phyloP scores from a whole-genome alignment of 2,113 vertebrate species.

The Phyllostomus discolor region DNA sequence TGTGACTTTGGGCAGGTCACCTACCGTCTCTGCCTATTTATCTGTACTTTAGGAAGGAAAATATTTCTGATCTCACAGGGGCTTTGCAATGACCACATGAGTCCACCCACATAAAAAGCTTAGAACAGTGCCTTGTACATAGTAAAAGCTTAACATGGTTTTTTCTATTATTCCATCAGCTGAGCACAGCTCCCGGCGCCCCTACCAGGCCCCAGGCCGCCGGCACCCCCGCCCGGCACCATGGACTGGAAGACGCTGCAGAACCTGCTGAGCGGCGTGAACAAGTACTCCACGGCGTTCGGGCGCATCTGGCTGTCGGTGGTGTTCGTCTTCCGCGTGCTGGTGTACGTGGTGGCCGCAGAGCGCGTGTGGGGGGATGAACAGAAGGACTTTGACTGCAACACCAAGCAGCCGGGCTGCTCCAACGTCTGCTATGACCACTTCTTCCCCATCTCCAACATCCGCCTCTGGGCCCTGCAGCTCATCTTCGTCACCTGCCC shows the following conservation, averaged over 20 bases:
- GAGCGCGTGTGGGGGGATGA: conserved; percentile 93
- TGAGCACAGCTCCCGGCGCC: not conserved
- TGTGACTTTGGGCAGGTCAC: not conserved
- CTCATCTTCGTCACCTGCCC: conserved; percentile 96
- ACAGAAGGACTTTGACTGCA: conserved; percentile 92
- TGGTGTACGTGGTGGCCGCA: conserved; percentile 93
- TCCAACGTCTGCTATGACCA: conserved; percentile 90
- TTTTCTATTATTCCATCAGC: not conserved
- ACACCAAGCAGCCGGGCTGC: conserved; percentile 93
- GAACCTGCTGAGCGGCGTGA: conserved; percentile 87
- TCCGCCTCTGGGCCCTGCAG: conserved; percentile 95
- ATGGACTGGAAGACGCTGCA: conserved; percentile 93
- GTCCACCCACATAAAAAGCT: not conserved
- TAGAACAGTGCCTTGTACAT: not conserved
- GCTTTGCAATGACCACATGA: not conserved
- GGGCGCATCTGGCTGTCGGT: conserved; percentile 94
- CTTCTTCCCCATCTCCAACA: conserved; percentile 94
- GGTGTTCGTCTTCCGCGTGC: conserved; percentile 91
- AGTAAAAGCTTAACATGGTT: accelerated
- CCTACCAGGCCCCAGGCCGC: conserved; percentile 47
- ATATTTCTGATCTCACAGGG: not conserved
- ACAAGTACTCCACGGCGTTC: conserved; percentile 93
- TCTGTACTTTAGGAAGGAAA: not conserved
- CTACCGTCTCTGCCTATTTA: not conserved
- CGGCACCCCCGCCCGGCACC: accelerated